Evolutionary conservation across 2,797 vertebrate genomes (phyloP).

Genomic region (Clarias laeviceps): DNA sequence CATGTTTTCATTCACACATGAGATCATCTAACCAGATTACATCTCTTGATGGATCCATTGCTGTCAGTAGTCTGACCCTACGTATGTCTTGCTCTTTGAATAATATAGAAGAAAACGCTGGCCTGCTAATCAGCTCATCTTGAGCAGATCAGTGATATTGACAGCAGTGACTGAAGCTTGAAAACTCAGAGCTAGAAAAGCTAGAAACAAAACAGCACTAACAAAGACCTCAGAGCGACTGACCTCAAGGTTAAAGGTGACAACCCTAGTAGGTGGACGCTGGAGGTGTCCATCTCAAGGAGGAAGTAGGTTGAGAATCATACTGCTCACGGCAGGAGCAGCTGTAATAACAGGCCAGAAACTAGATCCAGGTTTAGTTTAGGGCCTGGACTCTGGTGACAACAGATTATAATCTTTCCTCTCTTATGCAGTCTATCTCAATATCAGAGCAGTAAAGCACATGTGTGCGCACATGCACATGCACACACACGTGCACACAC

Average conservation of each 20-base stretch:
- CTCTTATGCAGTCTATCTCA: conserved; percentile 31
- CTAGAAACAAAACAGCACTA: conserved; percentile 75
- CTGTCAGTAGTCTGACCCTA: conserved; percentile 16
- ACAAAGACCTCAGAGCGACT: conserved; percentile 72
- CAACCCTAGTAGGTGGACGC: conserved; percentile 68
- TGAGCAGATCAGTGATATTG: conserved; percentile 72
- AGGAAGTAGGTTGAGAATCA: conserved; percentile 61
- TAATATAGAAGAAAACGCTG: conserved; percentile 71
- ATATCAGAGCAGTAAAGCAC: conserved; percentile 32
- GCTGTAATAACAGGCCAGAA: conserved; percentile 78
- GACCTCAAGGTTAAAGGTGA: conserved; percentile 71
- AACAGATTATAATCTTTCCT: conserved; percentile 49
- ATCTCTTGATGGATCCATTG: conserved; percentile 16
- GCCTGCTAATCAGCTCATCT: conserved; percentile 76
- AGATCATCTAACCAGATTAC: conserved; percentile 26
- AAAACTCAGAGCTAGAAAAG: conserved; percentile 58
- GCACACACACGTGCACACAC: neutral
- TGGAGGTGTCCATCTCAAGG: conserved; percentile 66
- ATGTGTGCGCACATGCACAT: neutral
- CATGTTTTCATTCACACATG: conserved; percentile 29
- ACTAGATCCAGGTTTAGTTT: conserved; percentile 70
- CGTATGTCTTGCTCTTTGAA: conserved; percentile 6
- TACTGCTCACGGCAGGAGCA: conserved; percentile 74
- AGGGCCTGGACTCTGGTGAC: conserved; percentile 30
- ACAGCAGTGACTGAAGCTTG: conserved; percentile 67